Conservation (phyloP, 2,113 vertebrate species). For the Toxotes chatareus region DNA sequence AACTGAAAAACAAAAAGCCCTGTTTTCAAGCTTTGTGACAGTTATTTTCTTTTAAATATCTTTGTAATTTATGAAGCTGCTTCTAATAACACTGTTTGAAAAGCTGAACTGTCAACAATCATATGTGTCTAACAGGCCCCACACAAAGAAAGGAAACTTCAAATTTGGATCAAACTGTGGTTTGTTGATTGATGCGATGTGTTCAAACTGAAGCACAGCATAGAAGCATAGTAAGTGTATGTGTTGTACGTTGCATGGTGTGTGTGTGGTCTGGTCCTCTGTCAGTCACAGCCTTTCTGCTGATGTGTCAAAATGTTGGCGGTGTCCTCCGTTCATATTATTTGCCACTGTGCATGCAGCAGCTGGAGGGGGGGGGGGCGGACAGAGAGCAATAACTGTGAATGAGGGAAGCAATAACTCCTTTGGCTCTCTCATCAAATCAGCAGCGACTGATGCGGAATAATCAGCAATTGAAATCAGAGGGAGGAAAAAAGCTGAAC, state of each 20-base stretch:
- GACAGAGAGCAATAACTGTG: conserved; percentile 74
- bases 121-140: neutral
- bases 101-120: neutral
- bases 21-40: too few species aligned
- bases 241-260: neutral
- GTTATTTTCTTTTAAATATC: too few species aligned
- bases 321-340: conserved; percentile 35
- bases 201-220: neutral
- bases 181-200: neutral
- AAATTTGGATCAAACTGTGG: too few species aligned
- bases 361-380: neutral
- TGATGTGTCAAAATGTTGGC: conserved; percentile 50
- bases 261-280: conserved; percentile 27
- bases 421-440: conserved; percentile 79
- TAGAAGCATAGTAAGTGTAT: neutral
- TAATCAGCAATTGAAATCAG: conserved; percentile 85
- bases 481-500: conserved; percentile 75
- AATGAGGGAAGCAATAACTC: conserved; percentile 82
- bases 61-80: neutral
- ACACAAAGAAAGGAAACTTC: neutral
- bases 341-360: conserved; percentile 40
- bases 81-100: neutral
- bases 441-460: conserved; percentile 76
- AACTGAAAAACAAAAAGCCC: too few species aligned
- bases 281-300: conserved; percentile 52